Conservation (phyloP, 1,140 invertebrate genomes). For the Drosophila parvula region DNA sequence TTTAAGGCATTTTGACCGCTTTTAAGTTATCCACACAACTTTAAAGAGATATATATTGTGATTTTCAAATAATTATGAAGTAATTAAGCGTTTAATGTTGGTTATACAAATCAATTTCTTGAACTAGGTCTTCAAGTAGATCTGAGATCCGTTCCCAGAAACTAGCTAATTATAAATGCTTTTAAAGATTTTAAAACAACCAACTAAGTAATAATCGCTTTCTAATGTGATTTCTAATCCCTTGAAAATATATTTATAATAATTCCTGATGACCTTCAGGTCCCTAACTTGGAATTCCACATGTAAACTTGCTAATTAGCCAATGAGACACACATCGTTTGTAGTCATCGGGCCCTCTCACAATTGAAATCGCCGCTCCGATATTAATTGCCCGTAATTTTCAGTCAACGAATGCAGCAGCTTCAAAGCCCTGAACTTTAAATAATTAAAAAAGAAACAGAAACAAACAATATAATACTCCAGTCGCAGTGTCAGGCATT, state of each 20-base stretch:
- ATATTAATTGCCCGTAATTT: conserved; percentile 52
- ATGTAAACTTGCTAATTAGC: conserved; percentile 28
- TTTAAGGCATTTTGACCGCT: too few relatives aligned
- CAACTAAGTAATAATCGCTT: background rate
- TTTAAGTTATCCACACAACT: too few relatives aligned
- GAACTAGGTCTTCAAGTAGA: too few relatives aligned
- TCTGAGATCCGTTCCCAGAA: too few relatives aligned
- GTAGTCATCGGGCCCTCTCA: conserved; percentile 1
- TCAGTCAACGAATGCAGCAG: conserved; percentile 19
- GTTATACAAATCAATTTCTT: too few relatives aligned
- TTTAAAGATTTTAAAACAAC: background rate
- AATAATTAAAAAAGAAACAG: conserved; percentile 6
- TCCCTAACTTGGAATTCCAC: background rate
- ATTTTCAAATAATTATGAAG: too few relatives aligned
- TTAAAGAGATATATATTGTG: too few relatives aligned
- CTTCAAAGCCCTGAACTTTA: conserved; percentile 50
- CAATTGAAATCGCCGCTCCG: conserved; percentile 26
- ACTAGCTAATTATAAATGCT: too few relatives aligned
- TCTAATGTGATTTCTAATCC: background rate
- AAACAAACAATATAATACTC: conserved; percentile 11
- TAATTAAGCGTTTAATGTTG: too few relatives aligned
- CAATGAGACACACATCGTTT: conserved; percentile 23
- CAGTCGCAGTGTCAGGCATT: conserved; percentile 27
- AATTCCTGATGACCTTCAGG: background rate
- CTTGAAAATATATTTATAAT: too few relatives aligned